Conservation (phyloP, 2,797 vertebrate species). For the Xenentodon cancila region DNA sequence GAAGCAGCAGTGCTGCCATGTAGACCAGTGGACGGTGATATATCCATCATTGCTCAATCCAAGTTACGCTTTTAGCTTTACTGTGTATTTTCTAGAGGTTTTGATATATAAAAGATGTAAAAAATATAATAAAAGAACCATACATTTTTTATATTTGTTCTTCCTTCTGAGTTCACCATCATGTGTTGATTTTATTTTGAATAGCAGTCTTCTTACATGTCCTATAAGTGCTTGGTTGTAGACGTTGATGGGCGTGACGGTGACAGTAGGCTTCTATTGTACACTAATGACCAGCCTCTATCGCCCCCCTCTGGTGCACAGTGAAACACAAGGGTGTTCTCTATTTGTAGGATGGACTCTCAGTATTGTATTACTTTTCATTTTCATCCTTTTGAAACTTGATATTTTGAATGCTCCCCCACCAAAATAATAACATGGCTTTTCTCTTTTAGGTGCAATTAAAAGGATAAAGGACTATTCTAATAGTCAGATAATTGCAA, state of each 20-base stretch:
- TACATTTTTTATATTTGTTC: constrained; percentile 58
- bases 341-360: neutral
- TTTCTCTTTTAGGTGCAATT: no score
- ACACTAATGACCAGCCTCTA: constrained; percentile 29
- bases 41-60: constrained; percentile 42
- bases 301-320: constrained; percentile 50
- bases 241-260: constrained; percentile 1
- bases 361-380: constrained; percentile 6
- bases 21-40: constrained; percentile 43
- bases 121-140: constrained; percentile 69
- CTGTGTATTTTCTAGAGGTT: constrained; percentile 63
- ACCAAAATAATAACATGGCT: neutral
- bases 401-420: neutral
- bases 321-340: constrained; percentile 3
- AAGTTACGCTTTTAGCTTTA: constrained; percentile 54
- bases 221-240: neutral
- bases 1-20: constrained; percentile 63
- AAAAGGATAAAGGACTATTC: no score
- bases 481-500: neutral
- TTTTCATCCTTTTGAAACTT: constrained; percentile 1
- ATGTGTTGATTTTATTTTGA: constrained; percentile 1
- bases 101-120: constrained; percentile 70
- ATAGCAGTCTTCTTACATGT: no score
- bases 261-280: neutral
- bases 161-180: constrained; percentile 16